Evolutionary conservation across 30 jellyfish, hydroid and myxozoan species (phyloP).

Genomic region (Hydractinia echinata): DNA sequence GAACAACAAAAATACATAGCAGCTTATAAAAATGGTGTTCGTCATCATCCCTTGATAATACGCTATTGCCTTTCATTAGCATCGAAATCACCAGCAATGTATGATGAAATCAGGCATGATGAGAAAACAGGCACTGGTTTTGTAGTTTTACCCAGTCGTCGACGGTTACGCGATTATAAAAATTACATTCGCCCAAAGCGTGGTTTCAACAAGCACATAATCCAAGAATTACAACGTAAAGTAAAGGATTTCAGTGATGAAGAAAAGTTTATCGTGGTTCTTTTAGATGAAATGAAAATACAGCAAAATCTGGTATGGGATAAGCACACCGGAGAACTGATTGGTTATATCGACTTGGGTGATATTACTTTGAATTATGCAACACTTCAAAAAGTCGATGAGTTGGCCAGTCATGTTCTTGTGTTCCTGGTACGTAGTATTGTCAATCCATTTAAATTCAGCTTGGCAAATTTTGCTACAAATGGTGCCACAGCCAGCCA

Average conservation of each 20-base stretch:
- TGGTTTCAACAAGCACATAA: slow-evolving; percentile 54
- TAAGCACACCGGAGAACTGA: slow-evolving; percentile 52
- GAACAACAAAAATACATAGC: slow-evolving; percentile 50
- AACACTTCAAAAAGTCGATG: slow-evolving; percentile 31
- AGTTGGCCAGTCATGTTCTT: slow-evolving; percentile 46
- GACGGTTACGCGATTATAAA: slow-evolving; percentile 49
- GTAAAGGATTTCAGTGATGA: slow-evolving; percentile 19
- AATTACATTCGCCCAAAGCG: slow-evolving; percentile 52
- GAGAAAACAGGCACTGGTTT: slow-evolving; percentile 40
- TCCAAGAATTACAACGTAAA: slow-evolving; percentile 34
- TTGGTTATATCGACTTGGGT: slow-evolving; percentile 64
- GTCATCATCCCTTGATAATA: slow-evolving; percentile 42
- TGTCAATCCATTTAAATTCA: slow-evolving; percentile 36
- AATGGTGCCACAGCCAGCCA: slow-evolving; percentile 31
- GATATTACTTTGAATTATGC: slow-evolving; percentile 45
- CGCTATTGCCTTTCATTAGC: slow-evolving; percentile 31
- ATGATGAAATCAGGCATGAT: slow-evolving; percentile 47
- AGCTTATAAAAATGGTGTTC: slow-evolving; percentile 24
- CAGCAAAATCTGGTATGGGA: slow-evolving; percentile 64
- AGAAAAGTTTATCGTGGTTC: slow-evolving; percentile 11
- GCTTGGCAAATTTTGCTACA: slow-evolving; percentile 60
- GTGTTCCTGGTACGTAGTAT: slow-evolving; percentile 46
- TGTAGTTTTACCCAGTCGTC: slow-evolving; percentile 47
- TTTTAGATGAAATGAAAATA: slow-evolving; percentile 47
- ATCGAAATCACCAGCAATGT: slow-evolving; percentile 52